A percentile compares a stretch with the other conserved stretches of the same genome.
Evolutionary conservation across 2,113 vertebrate species (phyloP).

Genomic region (Anolis sagrei): DNA sequence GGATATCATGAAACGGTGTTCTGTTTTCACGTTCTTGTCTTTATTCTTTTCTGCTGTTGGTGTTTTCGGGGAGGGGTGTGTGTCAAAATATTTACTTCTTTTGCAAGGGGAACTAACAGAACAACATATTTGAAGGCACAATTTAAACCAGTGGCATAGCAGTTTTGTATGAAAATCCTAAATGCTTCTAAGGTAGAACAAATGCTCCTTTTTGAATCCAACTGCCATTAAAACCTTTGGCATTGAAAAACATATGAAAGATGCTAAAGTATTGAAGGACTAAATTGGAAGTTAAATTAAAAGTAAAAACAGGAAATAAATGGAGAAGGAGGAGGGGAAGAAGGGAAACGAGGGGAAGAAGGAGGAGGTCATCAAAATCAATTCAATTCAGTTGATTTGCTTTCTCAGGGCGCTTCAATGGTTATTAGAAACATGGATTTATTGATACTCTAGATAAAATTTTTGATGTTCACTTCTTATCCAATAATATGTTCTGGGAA

Average conservation of each 20-base stretch:
- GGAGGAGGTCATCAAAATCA: neutral
- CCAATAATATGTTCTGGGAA: neutral
- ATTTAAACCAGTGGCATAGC: conserved; percentile 42
- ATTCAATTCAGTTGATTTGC: neutral
- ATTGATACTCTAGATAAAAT: neutral
- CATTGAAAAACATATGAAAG: neutral
- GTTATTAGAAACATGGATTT: neutral
- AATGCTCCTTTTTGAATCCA: conserved; percentile 20
- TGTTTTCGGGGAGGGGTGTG: neutral
- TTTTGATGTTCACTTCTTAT: neutral
- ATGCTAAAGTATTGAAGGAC: neutral
- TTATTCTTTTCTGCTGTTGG: conserved; percentile 48
- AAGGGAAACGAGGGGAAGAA: too few relatives aligned
- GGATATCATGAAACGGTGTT: conserved; percentile 23
- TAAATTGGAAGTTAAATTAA: conserved; percentile 21
- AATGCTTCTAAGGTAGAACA: conserved; percentile 38
- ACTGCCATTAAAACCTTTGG: conserved; percentile 3
- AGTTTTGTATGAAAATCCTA: conserved; percentile 51
- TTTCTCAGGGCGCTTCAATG: neutral
- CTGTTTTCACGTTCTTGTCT: conserved; percentile 13
- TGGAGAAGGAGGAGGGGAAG: too few relatives aligned
- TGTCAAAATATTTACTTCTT: conserved; percentile 15
- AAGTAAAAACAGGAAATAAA: too few relatives aligned
- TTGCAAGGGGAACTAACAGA: conserved; percentile 37
- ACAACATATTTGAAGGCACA: conserved; percentile 37